phyloP scores from a whole-genome alignment of 2,888 invertebrate species.

The Poecilus cupreus region DNA sequence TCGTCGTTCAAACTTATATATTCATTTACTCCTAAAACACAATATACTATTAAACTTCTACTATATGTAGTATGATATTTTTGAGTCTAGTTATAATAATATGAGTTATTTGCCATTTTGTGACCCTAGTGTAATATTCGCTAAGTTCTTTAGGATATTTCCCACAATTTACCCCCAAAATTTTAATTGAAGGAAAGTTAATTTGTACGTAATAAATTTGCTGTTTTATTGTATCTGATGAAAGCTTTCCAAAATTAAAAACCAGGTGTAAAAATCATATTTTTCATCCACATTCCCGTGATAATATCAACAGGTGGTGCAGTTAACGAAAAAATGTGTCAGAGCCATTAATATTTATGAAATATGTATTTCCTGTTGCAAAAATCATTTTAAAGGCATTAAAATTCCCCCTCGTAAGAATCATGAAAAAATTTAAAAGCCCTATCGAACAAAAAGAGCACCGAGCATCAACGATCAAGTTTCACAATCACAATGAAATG shows the following conservation, averaged over 20 bases:
- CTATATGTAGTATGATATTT: no score
- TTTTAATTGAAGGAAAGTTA: background rate
- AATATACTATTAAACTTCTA: no score
- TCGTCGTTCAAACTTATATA: no score
- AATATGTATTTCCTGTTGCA: conserved; percentile 52
- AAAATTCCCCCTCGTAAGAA: conserved; percentile 17
- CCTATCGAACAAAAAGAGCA: conserved; percentile 32
- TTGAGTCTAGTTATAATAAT: no score
- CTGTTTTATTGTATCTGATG: conserved; percentile 4
- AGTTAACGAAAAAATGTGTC: conserved; percentile 47
- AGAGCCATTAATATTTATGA: conserved; percentile 43
- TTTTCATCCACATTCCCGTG: conserved; percentile 11
- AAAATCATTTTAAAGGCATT: conserved; percentile 44
- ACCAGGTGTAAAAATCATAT: conserved; percentile 28
- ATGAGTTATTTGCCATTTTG: no score
- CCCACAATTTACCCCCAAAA: no score
- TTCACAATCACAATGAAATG: conserved; percentile 22
- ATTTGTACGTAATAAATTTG: conserved; percentile 15
- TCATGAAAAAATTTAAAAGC: conserved; percentile 24
- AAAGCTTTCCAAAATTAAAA: background rate
- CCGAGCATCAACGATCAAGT: conserved; percentile 18
- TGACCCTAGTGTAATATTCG: no score
- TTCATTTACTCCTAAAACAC: no score
- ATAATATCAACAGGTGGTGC: conserved; percentile 48
- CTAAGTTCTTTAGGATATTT: background rate